These are phyloP conservation scores for Anoplius nigerrimus DNA, from an alignment of 2,888 invertebrate genomes.

Conservation along the genomic window DNA sequence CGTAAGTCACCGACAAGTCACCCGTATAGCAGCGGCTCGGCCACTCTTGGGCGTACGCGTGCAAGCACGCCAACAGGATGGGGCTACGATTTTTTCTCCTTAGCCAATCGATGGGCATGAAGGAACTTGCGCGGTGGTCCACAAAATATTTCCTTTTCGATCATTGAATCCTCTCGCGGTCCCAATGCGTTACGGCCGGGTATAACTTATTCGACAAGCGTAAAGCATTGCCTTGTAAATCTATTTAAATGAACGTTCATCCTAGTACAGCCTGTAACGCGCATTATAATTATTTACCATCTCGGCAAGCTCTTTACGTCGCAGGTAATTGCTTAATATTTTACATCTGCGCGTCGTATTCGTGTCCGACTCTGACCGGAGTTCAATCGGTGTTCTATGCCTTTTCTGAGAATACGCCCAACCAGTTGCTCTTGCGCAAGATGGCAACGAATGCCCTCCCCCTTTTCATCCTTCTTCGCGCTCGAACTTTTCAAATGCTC, in stretches of 20 bases:
- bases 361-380: not conserved
- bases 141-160: not conserved
- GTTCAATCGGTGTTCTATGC: no score
- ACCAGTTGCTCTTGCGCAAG: conserved; percentile 14
- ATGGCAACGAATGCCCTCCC: conserved; percentile 8
- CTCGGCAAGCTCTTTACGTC: not conserved
- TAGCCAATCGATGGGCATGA: not conserved
- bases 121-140: not conserved
- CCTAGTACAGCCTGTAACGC: not conserved
- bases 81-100: no score
- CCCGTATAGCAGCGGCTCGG: no score
- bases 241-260: conserved; percentile 4
- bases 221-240: conserved; percentile 6
- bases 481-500: no score
- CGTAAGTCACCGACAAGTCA: conserved; percentile 29
- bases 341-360: conserved; percentile 14
- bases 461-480: not conserved
- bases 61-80: not conserved
- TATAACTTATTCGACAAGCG: not conserved
- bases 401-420: not conserved
- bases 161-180: not conserved
- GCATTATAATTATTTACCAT: conserved; percentile 18
- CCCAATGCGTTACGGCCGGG: not conserved
- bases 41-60: no score
- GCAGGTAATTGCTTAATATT: conserved; percentile 23